phyloP scores from a whole-genome alignment of 2,113 vertebrate genomes.

The Hippocampus guttulatus region DNA sequence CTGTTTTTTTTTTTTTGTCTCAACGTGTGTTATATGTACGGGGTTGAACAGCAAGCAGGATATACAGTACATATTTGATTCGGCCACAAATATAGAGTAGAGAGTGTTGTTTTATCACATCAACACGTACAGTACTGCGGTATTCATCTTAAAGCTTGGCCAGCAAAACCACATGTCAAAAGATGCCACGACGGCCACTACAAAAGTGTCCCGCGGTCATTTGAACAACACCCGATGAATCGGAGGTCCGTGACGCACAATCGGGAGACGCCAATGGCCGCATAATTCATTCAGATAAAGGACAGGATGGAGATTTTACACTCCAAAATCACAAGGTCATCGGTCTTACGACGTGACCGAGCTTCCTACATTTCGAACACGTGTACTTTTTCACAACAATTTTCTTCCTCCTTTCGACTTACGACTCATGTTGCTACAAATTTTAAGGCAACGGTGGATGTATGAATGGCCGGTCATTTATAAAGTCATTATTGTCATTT shows the following conservation, averaged over 20 bases:
- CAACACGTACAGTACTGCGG: no score
- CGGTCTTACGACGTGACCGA: conserved; percentile 30
- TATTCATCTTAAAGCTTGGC: no score
- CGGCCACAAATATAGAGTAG: no score
- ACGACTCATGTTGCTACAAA: conserved; percentile 42
- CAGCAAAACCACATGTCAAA: no score
- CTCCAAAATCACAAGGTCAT: conserved; percentile 24
- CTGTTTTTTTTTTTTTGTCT: background rate
- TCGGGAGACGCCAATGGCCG: conserved; percentile 51
- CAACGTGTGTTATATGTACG: background rate
- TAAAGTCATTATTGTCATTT: conserved; percentile 79
- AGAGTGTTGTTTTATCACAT: no score
- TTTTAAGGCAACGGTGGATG: conserved; percentile 66
- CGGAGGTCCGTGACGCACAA: conserved; percentile 61
- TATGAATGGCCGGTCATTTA: conserved; percentile 69
- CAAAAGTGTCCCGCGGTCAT: background rate
- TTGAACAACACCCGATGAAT: conserved; percentile 61
- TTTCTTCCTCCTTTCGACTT: conserved; percentile 29
- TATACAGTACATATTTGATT: no score
- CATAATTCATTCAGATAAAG: conserved; percentile 7
- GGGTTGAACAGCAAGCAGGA: background rate
- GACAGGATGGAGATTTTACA: conserved; percentile 46
- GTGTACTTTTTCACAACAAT: conserved; percentile 12
- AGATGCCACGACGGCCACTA: no score
- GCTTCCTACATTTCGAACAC: conserved; percentile 37